A percentile compares a stretch with the other conserved stretches of the same genome.
Conservation (phyloP, 2,797 vertebrate species). For the Carcharodon carcharias region DNA sequence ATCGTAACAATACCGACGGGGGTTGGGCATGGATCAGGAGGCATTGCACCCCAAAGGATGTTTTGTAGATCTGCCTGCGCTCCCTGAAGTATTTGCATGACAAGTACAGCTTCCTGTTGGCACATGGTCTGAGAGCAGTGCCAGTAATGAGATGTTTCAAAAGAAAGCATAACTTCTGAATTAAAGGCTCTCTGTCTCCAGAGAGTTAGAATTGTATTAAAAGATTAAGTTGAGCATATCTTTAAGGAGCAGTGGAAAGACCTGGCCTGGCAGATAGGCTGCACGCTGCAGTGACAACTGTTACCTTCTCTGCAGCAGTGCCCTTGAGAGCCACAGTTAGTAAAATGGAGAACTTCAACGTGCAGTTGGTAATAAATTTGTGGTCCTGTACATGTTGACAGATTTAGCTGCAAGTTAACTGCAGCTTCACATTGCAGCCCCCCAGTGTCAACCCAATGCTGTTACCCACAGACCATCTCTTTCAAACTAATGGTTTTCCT, state of each 20-base stretch:
- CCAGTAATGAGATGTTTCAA: background rate
- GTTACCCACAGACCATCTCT: background rate
- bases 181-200: background rate
- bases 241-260: background rate
- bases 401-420: background rate
- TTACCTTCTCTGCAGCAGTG: background rate
- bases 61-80: background rate
- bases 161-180: background rate
- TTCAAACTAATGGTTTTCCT: constrained; percentile 43
- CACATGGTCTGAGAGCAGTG: background rate
- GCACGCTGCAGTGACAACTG: background rate
- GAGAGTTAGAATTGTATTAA: background rate
- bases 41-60: background rate
- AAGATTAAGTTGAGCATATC: background rate
- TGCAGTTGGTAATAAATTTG: background rate
- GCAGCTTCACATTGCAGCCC: background rate
- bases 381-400: background rate
- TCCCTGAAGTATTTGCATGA: background rate
- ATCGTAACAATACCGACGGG: too few species aligned
- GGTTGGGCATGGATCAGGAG: background rate
- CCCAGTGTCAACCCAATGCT: too few species aligned
- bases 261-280: too few species aligned
- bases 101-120: background rate
- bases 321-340: background rate
- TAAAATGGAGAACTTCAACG: background rate